These are phyloP conservation scores for Leptinotarsa texana DNA, from an alignment of 1,140 invertebrate species.

Conservation along the genomic window DNA sequence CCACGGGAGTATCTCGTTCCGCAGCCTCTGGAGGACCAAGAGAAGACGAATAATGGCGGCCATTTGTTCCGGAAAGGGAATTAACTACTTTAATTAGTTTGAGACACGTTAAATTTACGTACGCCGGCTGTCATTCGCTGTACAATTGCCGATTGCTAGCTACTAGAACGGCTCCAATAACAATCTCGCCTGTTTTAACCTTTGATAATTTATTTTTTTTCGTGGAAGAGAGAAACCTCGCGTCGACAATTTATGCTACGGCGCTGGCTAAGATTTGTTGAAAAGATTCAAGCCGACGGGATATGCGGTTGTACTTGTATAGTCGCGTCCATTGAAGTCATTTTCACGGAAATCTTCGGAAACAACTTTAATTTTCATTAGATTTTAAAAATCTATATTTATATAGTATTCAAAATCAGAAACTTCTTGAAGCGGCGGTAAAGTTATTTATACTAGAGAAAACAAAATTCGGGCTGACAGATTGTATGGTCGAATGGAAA, in stretches of 20 bases:
- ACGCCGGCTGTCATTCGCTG: conserved; percentile 47
- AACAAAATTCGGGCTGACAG: too few relatives aligned
- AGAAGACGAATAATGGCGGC: conserved; percentile 48
- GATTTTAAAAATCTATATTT: too few relatives aligned
- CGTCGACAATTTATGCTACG: conserved; percentile 13
- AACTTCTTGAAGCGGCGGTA: too few relatives aligned
- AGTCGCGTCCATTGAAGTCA: too few relatives aligned
- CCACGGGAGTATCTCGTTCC: conserved; percentile 20
- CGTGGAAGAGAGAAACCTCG: conserved; percentile 15
- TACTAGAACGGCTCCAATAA: conserved; percentile 18
- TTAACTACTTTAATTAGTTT: conserved; percentile 57
- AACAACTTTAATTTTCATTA: too few relatives aligned
- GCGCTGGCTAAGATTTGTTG: conserved; percentile 12
- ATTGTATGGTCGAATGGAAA: too few relatives aligned
- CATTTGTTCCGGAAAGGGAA: conserved; percentile 53
- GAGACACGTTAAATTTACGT: conserved; percentile 55
- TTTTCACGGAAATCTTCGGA: too few relatives aligned
- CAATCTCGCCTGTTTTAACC: conserved; percentile 24
- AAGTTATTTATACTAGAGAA: too few relatives aligned
- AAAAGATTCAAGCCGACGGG: neutral
- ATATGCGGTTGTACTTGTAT: too few relatives aligned
- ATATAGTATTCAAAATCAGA: too few relatives aligned
- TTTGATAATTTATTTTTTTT: conserved; percentile 29
- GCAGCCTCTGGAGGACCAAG: conserved; percentile 2
- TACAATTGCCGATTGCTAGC: conserved; percentile 47